Conservation (phyloP, 2,113 vertebrate species). For the Gymnorhina tibicen region DNA sequence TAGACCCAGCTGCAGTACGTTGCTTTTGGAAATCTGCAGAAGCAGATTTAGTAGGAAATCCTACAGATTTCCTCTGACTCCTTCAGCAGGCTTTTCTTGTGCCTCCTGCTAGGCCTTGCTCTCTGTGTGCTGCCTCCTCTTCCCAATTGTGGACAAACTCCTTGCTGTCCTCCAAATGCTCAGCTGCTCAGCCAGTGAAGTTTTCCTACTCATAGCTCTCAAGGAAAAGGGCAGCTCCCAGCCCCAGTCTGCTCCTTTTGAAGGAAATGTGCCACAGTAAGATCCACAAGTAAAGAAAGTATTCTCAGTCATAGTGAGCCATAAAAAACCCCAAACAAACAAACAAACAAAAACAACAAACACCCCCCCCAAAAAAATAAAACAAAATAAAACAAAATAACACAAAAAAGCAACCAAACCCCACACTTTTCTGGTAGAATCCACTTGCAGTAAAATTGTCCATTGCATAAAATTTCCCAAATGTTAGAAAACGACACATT, state of each 20-base stretch:
- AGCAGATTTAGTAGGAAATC: not conserved
- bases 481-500: too few relatives aligned
- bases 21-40: not conserved
- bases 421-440: not conserved
- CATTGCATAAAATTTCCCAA: not conserved
- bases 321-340: not conserved
- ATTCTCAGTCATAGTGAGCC: not conserved
- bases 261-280: not conserved
- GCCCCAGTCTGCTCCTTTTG: fast-evolving
- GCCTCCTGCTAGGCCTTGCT: not conserved
- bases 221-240: not conserved
- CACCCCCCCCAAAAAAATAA: fast-evolving
- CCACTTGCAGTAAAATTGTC: not conserved
- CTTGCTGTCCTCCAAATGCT: not conserved
- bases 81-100: not conserved
- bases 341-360: not conserved
- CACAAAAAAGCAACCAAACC: fast-evolving
- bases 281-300: not conserved
- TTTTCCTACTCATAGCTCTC: not conserved
- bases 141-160: not conserved
- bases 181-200: fast-evolving
- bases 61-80: not conserved
- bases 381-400: not conserved
- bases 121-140: not conserved
- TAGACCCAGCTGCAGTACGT: not conserved